These are phyloP conservation scores for Eulemur albifrons DNA, from an alignment of 2,797 vertebrate genomes.

Conservation along the genomic window DNA sequence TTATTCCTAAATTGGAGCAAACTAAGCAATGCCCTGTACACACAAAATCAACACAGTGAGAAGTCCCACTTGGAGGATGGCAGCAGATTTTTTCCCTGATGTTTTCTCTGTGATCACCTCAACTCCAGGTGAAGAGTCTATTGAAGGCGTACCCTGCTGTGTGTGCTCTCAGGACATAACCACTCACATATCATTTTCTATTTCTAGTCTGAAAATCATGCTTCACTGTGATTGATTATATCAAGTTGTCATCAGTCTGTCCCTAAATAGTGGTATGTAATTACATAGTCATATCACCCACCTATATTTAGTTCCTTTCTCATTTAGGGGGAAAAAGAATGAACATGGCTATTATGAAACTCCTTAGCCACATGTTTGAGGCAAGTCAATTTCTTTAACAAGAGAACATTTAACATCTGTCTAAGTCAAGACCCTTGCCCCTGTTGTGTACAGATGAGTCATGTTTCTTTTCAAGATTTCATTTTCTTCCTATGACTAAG, in stretches of 20 bases:
- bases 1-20: not conserved
- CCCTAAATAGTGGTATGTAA: not conserved
- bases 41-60: not conserved
- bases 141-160: not conserved
- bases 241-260: not conserved
- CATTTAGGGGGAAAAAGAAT: not conserved
- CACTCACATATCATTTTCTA: not conserved
- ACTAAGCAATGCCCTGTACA: fast-evolving
- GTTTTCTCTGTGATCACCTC: not conserved
- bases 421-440: not conserved
- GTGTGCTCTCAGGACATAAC: not conserved
- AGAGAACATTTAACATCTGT: constrained; percentile 33
- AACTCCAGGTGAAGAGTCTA: not conserved
- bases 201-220: not conserved
- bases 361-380: not conserved
- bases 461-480: constrained; percentile 50
- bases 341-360: not conserved
- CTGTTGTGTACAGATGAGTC: not conserved
- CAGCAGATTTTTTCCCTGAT: not conserved
- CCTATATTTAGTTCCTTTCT: not conserved
- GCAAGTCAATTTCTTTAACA: not conserved
- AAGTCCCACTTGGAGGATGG: not conserved
- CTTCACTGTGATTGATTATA: not conserved
- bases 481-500: constrained; percentile 30
- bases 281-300: not conserved